A percentile compares a stretch with the other conserved stretches of the same genome.
phyloP scores from a whole-genome alignment of 2,888 invertebrate species.

The Epirrhoe alternata region DNA sequence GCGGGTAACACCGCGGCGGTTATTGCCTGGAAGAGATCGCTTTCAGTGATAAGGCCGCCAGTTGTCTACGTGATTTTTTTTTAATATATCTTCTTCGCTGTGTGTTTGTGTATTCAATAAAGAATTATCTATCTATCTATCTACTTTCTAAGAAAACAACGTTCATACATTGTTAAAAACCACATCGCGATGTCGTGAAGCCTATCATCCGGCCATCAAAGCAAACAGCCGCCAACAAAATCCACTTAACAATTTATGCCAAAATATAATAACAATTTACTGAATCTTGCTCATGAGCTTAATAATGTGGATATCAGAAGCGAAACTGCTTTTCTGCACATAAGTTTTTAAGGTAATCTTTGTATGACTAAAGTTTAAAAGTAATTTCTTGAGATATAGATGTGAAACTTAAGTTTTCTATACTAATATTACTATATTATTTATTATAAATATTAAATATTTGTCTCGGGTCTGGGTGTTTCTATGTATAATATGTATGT shows the following conservation, averaged over 20 bases:
- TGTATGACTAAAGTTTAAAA: background rate
- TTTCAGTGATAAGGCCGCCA: too few species aligned
- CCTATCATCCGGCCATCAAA: constrained; percentile 14
- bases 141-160: too few species aligned
- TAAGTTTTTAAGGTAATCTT: background rate
- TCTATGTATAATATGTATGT: too few species aligned
- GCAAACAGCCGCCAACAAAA: constrained; percentile 26
- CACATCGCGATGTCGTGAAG: background rate
- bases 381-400: background rate
- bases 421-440: too few species aligned
- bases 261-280: constrained; percentile 32
- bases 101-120: too few species aligned
- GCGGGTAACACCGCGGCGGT: too few species aligned
- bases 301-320: constrained; percentile 8
- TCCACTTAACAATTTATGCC: constrained; percentile 29
- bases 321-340: constrained; percentile 5
- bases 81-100: too few species aligned
- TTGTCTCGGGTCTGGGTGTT: too few species aligned
- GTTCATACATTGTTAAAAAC: background rate
- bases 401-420: background rate
- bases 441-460: too few species aligned
- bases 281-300: constrained; percentile 19
- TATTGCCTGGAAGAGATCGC: too few species aligned
- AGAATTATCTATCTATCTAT: too few species aligned
- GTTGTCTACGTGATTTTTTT: too few species aligned